Base-by-base conservation (phyloP, 2,888 invertebrate genomes). In the Dicycla oo region DNA sequence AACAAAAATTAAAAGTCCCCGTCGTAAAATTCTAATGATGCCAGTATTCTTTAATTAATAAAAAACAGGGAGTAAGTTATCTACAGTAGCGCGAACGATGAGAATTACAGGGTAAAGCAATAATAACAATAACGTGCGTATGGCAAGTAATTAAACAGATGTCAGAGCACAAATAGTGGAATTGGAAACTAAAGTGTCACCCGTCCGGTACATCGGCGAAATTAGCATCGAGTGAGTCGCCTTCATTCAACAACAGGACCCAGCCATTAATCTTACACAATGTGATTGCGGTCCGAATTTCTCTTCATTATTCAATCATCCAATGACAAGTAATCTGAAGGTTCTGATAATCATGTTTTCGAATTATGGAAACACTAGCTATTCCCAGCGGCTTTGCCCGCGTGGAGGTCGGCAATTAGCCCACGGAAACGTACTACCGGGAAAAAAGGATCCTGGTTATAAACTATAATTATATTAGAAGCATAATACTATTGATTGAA, bases 181-280 rank as follows among this genome's bases (percentile, higher is more conserved):
- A 86, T 87, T 88, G 87, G 87, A 88, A 89, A 88, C 89, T 89
- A 84, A 87, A 87, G 86, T 84, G 88, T 87, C 88, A 87, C 83
- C 83, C 84, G 87, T 83, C 86, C 74, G 81, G 80, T 84, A 84
- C 85, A 86, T 82, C 82, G 81, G 81, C 77, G 79, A 85, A 91
- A 93, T 92, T 92, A 92, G 89, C 91, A 92, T 93, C 87, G 84
- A 87, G 88, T 86, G 84, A 87, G 88, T 89, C 87, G 87, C 87
- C 81, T 88, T 88, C 88, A 90, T 90, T 90, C 90, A 90, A 86
- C 85, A 88, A 87, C 87, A 88, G 88, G 84, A 89, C 86, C 85
- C 82, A 77, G 70, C 84, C 91, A 93, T 93, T 93, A 92, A 93
- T 93, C 93, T 92, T 92, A 89, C 87, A 88, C 89, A 88, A 84